Evolutionary conservation across 2,113 vertebrate genomes (phyloP), one percentile per base, ranked within the genome.

Genomic region (Bos indicus): DNA sequence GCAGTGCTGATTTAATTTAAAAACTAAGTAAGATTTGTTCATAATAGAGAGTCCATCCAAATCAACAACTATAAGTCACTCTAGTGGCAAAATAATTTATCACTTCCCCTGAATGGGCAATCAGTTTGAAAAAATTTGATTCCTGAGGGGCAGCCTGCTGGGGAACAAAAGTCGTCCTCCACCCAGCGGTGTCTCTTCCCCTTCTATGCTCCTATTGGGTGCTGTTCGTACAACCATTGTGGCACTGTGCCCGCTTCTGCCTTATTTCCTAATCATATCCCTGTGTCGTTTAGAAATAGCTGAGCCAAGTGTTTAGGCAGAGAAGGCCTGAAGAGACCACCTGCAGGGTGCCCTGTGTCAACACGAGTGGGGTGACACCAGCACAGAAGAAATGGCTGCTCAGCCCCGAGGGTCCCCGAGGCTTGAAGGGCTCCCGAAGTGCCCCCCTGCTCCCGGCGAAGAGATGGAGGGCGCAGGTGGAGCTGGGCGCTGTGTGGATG

Each of bases 321-420:
- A 87, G 1, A 36, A 80, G 48, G 25, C 28, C 33, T 16, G 40
- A 51, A 43, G 43, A 84, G 59, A 59, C 57, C 40, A 43, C 16
- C 59, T 23, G 12, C 43, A 17, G 40, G 51, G 71, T 11, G 0
- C 15, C 71, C 33, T 1, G 28, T 78, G 59, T 59, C 59, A 15
- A 13, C 14, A 2, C 0, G 1, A 10, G 54, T 0, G 4, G 25
- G 62, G 30, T 25, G 11, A 43, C 8, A 3, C 15, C 46, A 48
- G 43, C n/a, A 9, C 14, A 51, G 60, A 28, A 82, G 90, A 52
- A 57, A 46, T 6, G 43, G 28, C 36, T 9, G 33, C 28, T 6
- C 30, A 36, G 54, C 12, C 11, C 13, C 0, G 5, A 60, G 57
- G 57, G 57, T 6, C 16, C 59, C 10, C 1, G 26, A 14, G 26